Percentiles rank a stretch among this genome's conserved stretches.
Evolutionary conservation across 2,797 vertebrate species (phyloP).

Genomic region (Anolis apletophallus): DNA sequence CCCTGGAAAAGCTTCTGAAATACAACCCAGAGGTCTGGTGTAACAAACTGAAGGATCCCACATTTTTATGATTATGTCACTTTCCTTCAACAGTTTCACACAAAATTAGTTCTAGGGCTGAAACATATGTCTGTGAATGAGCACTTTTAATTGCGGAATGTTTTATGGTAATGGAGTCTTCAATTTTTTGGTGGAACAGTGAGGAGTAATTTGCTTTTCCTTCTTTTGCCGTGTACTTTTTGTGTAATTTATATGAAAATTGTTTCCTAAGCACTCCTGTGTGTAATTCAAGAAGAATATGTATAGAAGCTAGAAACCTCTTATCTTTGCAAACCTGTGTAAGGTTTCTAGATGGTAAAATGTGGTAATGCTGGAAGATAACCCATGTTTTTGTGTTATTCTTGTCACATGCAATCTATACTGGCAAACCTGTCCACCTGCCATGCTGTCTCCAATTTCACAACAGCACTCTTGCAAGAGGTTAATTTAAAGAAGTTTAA

Average conservation of each 20-base stretch:
- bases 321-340: not conserved
- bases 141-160: not conserved
- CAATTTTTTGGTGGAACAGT: not conserved
- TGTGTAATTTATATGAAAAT: not conserved
- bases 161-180: not conserved
- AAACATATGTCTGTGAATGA: not conserved
- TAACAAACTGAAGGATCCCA: not conserved
- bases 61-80: not conserved
- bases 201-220: not conserved
- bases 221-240: not conserved
- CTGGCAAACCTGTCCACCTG: not conserved
- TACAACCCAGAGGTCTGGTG: constrained; percentile 11
- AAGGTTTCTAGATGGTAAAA: not conserved
- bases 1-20: not conserved
- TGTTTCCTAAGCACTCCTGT: too few species aligned
- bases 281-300: not conserved
- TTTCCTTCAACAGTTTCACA: not conserved
- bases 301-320: not conserved
- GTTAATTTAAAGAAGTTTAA: not conserved
- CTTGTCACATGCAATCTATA: not conserved
- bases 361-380: too few species aligned
- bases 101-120: not conserved
- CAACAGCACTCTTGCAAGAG: not conserved
- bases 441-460: not conserved
- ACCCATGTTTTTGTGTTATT: not conserved